Evolutionary conservation across 2,113 vertebrate genomes (phyloP).

Genomic region (Setophaga kirtlandii): DNA sequence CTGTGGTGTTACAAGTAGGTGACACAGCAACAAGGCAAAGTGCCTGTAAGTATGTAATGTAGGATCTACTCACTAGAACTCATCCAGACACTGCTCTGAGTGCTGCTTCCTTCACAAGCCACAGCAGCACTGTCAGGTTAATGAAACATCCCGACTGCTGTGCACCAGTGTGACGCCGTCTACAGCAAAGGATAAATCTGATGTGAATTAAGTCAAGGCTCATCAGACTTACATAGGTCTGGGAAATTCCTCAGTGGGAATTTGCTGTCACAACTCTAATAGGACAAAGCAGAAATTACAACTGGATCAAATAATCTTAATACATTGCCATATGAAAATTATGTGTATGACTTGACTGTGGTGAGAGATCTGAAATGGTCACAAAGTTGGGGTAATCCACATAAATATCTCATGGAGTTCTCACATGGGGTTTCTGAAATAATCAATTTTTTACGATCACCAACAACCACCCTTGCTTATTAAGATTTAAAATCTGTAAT

Average conservation of each 20-base stretch:
- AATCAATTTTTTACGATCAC: background rate
- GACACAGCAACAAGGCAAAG: background rate
- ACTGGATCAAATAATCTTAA: background rate
- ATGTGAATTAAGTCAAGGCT: conserved; percentile 45
- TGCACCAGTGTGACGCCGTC: background rate
- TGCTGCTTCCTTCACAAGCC: background rate
- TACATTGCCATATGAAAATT: background rate
- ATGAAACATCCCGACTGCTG: background rate
- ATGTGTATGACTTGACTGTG: background rate
- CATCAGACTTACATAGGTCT: conserved; percentile 12
- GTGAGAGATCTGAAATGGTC: background rate
- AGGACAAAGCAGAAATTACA: conserved; percentile 31
- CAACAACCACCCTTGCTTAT: background rate
- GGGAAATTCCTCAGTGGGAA: background rate
- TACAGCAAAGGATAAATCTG: background rate
- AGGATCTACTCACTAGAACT: background rate
- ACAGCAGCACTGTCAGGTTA: background rate
- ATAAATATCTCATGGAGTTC: background rate
- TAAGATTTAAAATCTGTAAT: background rate
- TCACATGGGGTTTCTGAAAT: background rate
- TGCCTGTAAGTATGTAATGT: accelerated
- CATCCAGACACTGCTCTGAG: background rate
- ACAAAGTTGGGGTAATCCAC: background rate
- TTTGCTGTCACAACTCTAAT: background rate
- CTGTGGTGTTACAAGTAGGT: background rate